Percentiles rank a stretch among this genome's conserved stretches.
phyloP scores from a whole-genome alignment of 2,113 vertebrate species.

The Microcebus ravelobensis region DNA sequence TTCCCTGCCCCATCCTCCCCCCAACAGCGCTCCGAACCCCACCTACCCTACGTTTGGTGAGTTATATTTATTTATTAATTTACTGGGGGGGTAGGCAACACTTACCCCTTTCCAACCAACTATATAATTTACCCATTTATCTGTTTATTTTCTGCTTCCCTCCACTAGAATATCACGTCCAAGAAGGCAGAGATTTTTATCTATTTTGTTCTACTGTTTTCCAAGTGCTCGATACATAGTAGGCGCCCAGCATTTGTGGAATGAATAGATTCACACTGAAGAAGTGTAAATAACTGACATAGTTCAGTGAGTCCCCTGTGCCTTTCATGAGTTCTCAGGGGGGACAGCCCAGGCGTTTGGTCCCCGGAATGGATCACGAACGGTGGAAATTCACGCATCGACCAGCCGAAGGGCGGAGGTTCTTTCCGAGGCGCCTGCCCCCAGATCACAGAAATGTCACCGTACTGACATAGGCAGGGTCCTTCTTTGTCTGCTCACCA shows the following conservation, averaged over 20 bases:
- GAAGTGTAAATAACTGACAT: fast-evolving
- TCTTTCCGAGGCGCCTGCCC: not conserved
- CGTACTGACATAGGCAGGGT: not conserved
- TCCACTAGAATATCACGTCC: not conserved
- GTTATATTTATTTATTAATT: not conserved
- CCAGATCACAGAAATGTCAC: not conserved
- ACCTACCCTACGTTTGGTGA: not conserved
- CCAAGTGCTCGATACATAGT: not conserved
- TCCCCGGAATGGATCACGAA: not conserved
- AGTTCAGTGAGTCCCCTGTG: not conserved
- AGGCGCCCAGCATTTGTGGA: not conserved
- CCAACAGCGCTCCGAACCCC: not conserved
- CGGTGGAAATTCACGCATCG: too few species aligned
- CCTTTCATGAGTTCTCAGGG: not conserved
- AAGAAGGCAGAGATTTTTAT: not conserved
- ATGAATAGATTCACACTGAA: not conserved
- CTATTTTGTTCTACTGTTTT: not conserved
- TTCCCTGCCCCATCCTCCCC: not conserved
- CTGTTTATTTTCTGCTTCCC: not conserved
- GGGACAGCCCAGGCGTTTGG: not conserved
- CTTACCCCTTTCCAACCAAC: not conserved
- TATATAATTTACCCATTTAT: not conserved
- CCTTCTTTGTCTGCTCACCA: not conserved
- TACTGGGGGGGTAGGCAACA: not conserved
- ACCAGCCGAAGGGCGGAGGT: not conserved